Percentiles rank a stretch among this genome's conserved stretches.
Conservation (phyloP, 2,113 vertebrate species). For the Micronycteris hirsuta region DNA sequence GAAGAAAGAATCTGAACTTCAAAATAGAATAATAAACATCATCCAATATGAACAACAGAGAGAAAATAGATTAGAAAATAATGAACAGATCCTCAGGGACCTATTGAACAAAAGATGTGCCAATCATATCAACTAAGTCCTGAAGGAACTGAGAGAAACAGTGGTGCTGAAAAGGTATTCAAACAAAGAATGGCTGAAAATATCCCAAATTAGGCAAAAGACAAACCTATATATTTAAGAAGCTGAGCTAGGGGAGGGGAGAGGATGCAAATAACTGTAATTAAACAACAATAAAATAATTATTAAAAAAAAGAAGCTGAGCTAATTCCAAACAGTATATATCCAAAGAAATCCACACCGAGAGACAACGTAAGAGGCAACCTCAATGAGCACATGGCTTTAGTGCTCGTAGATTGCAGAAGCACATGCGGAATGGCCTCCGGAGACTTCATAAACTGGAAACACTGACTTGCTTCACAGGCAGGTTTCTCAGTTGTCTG, state of each 20-base stretch:
- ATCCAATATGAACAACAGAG: neutral
- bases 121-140: neutral
- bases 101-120: neutral
- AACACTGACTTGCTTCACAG: constrained; percentile 83
- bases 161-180: neutral
- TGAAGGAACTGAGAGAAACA: neutral
- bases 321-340: neutral
- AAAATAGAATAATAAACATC: neutral
- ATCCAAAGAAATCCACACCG: neutral
- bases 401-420: constrained; percentile 85
- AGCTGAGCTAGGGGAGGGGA: too few species aligned
- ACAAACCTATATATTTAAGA: neutral
- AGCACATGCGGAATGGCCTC: constrained; percentile 89
- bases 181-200: constrained; percentile 2
- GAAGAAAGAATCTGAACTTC: neutral
- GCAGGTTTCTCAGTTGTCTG: constrained; percentile 67
- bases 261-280: too few species aligned
- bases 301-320: too few species aligned
- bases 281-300: too few species aligned
- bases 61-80: constrained; percentile 19
- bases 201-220: neutral
- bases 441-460: constrained; percentile 86
- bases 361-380: constrained; percentile 47
- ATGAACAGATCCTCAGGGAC: neutral
- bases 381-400: constrained; percentile 87